Percentiles rank a stretch among this genome's conserved stretches.
Conservation (phyloP, 2,888 invertebrate species). For the Eumacrocentrus americanus region DNA sequence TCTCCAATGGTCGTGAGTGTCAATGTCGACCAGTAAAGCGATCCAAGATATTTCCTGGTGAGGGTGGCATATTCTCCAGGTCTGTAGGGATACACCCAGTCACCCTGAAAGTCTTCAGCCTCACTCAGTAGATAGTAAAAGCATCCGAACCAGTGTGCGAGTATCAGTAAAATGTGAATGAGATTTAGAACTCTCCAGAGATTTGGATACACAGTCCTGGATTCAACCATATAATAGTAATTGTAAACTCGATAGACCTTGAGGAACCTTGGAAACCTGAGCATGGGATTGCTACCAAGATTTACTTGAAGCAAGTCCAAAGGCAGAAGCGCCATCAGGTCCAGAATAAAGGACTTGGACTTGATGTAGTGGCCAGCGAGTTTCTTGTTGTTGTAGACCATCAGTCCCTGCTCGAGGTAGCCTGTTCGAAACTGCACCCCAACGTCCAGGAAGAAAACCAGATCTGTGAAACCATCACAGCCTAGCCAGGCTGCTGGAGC, state of each 20-base stretch:
- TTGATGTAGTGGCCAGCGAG: constrained; percentile 87
- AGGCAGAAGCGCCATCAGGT: constrained; percentile 82
- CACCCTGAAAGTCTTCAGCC: constrained; percentile 86
- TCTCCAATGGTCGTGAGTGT: constrained; percentile 96
- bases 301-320: constrained; percentile 86
- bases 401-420: constrained; percentile 91
- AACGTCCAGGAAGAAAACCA: constrained; percentile 87
- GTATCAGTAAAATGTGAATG: constrained; percentile 90
- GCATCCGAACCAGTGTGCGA: constrained; percentile 98
- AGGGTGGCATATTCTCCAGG: constrained; percentile 89
- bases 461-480: constrained; percentile 85
- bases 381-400: constrained; percentile 92
- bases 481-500: constrained; percentile 79
- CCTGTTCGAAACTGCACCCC: constrained; percentile 92
- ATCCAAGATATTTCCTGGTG: constrained; percentile 91
- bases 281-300: constrained; percentile 82
- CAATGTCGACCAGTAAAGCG: constrained; percentile 95
- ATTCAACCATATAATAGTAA: constrained; percentile 96
- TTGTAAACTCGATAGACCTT: constrained; percentile 91
- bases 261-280: constrained; percentile 86
- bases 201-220: constrained; percentile 93
- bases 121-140: constrained; percentile 95
- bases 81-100: constrained; percentile 88
- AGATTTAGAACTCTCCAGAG: constrained; percentile 94
- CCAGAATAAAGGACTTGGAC: constrained; percentile 84